These are phyloP conservation scores for Eudasyphora cyanicolor DNA, from an alignment of 2,888 invertebrate species.

Conservation along the genomic window DNA sequence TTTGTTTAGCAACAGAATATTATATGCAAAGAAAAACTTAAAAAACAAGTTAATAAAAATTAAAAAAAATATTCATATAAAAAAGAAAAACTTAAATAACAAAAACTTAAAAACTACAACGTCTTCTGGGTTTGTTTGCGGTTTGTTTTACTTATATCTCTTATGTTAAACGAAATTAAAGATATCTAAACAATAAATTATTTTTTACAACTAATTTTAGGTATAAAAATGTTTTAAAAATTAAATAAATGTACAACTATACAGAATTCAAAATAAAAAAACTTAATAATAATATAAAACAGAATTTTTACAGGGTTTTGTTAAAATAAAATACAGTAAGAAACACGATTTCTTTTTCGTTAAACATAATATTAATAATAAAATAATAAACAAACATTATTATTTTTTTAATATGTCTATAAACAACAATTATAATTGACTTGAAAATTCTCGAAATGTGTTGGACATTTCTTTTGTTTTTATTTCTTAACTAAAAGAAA, in stretches of 20 bases:
- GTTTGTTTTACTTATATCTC: neutral
- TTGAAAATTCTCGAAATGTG: conserved; percentile 29
- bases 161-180: neutral
- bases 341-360: neutral
- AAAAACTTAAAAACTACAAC: conserved; percentile 49
- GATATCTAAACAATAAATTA: conserved; percentile 54
- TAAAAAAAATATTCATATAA: conserved; percentile 5
- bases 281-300: conserved; percentile 5
- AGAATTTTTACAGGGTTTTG: neutral
- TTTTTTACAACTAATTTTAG: neutral
- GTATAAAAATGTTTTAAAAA: conserved; percentile 16
- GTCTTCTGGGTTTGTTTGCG: conserved; percentile 51
- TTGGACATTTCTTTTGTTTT: neutral
- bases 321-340: neutral
- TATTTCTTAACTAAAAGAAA: neutral
- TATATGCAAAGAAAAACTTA: conserved; percentile 1
- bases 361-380: neutral
- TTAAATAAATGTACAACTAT: conserved; percentile 38
- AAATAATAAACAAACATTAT: conserved; percentile 10
- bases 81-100: conserved; percentile 36
- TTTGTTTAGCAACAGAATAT: conserved; percentile 15
- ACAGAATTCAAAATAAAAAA: conserved; percentile 48
- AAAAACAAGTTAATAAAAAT: conserved; percentile 36
- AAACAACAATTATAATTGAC: conserved; percentile 63
- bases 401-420: neutral